Percentiles rank a stretch among this genome's conserved stretches.
Evolutionary conservation across 2,113 vertebrate genomes (phyloP).

Genomic region (Anarrhichthys ocellatus): DNA sequence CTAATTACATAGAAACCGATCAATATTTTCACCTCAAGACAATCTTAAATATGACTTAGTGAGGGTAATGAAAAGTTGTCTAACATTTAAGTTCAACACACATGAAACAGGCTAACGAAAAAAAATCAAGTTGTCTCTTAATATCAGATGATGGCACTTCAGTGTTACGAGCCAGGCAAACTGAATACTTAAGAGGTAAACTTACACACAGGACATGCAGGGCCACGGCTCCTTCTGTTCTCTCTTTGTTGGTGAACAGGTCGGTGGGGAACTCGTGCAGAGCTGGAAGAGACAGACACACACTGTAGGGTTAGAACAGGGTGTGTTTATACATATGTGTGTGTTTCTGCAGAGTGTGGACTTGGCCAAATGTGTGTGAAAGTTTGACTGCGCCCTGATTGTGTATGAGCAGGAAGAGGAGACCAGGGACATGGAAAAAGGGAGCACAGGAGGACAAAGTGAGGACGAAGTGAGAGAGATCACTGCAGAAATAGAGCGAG

Average conservation of each 20-base stretch:
- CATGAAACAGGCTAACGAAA: no score
- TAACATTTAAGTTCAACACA: no score
- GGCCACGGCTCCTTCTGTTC: conserved; percentile 90
- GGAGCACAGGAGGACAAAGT: conserved; percentile 45
- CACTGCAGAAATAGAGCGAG: conserved; percentile 46
- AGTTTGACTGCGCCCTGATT: conserved; percentile 22
- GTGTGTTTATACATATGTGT: not conserved
- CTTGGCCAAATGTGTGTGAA: conserved; percentile 28
- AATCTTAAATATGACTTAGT: no score
- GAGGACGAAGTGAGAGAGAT: conserved; percentile 56
- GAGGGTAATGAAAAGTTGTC: no score
- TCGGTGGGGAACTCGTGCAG: conserved; percentile 93
- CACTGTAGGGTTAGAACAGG: conserved; percentile 14
- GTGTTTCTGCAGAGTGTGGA: not conserved
- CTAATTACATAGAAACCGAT: no score
- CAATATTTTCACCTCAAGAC: no score
- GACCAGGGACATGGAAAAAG: conserved; percentile 46
- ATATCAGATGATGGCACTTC: no score
- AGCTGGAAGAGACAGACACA: conserved; percentile 83
- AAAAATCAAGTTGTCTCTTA: no score
- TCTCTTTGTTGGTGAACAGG: conserved; percentile 89
- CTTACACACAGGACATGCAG: conserved; percentile 96
- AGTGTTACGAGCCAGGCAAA: no score
- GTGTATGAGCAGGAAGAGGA: not conserved
- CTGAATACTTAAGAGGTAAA: conserved; percentile 44